Evolutionary conservation across 2,888 invertebrate species (phyloP), one percentile per base, ranked within the genome.

Genomic region (Tiliacea citrago): DNA sequence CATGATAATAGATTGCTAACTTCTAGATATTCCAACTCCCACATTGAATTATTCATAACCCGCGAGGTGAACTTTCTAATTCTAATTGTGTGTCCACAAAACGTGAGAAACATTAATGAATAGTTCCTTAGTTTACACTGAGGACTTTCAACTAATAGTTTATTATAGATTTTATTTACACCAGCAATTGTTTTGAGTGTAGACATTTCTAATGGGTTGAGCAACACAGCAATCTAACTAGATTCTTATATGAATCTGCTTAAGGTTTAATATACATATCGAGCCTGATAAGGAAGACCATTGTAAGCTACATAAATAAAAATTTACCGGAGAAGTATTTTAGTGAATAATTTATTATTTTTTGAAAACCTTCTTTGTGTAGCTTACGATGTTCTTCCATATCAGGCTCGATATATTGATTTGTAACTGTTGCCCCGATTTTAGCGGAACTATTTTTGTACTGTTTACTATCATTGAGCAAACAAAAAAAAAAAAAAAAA

Each of bases 61-160:
- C 45, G 61, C 3, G 7, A 62, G 24, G 5, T 10, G 0, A 45
- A 79, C 80, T 80, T 77, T 77, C 73, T 62, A 42, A 62, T 73
- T 61, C 35, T 42, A 55, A 45, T 42, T 51, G 35, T 73, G 49
- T 51, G 51, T 63, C 13, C 24, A 45, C 35, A 73, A 73, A 51
- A 77, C 55, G 45, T 80, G 74, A 39, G 73, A 57, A 77, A 24
- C 35, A 57, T 79, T 76, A 16, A 79, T 53, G 39, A 61, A 53
- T 71, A 12, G 51, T 51, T 39, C 10, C 45, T 39, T n/a, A 45
- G 45, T 53, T 78, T 69, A 35, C 21, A 68, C 42, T 35, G 49
- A 55, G 10, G n/a, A 24, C 42, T 73, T 79, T 79, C 42, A 79
- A 79, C 1, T 45, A 72, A 61, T 61, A 35, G 21, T 55, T 79